phyloP scores from a whole-genome alignment of 2,113 vertebrate genomes.

The Centropus unirufus region DNA sequence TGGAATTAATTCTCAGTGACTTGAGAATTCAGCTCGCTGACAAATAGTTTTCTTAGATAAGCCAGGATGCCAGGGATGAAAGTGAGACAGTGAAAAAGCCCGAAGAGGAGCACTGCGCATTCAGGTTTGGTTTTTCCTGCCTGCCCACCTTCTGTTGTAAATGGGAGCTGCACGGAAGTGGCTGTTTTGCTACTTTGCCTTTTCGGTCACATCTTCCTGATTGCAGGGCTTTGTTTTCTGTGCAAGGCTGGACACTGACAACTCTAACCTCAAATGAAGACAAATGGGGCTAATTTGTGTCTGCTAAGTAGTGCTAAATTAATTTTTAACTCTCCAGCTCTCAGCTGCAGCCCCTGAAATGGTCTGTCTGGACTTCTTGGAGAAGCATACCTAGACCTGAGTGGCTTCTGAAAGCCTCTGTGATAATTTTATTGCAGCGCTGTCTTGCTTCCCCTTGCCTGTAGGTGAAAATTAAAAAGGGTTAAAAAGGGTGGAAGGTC shows the following conservation, averaged over 20 bases:
- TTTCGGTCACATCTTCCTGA: neutral
- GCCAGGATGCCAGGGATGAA: neutral
- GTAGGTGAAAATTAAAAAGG: neutral
- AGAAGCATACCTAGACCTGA: neutral
- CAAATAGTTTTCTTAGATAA: slow-evolving; percentile 38
- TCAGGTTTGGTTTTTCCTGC: neutral
- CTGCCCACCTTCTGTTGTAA: neutral
- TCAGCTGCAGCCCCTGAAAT: neutral
- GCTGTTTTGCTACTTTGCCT: neutral
- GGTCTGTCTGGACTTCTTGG: neutral
- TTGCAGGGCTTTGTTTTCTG: neutral
- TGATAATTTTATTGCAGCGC: neutral
- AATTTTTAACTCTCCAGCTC: neutral
- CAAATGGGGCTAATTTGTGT: neutral
- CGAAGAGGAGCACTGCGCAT: neutral
- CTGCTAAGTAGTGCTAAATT: neutral
- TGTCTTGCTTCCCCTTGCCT: neutral
- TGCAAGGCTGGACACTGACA: neutral
- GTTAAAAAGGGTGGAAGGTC: neutral
- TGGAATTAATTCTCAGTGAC: slow-evolving; percentile 56
- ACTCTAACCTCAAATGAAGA: neutral
- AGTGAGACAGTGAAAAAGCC: neutral
- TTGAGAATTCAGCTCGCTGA: slow-evolving; percentile 41
- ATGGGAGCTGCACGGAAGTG: neutral
- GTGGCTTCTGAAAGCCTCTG: slow-evolving; percentile 12